Base-by-base conservation (phyloP, 2,113 vertebrate genomes). In the Misgurnus mizolepis region DNA sequence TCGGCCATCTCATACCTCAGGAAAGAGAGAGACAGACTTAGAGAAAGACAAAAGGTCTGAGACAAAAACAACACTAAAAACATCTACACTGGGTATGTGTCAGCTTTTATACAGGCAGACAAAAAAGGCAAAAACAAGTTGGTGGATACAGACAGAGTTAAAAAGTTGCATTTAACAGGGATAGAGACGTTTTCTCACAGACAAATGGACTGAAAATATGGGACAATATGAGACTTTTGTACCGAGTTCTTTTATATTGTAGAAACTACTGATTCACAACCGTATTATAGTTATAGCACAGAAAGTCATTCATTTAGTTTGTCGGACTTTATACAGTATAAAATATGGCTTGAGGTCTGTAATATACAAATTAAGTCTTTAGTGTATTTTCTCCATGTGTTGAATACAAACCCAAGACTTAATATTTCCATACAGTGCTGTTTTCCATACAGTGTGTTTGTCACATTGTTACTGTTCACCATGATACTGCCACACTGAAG, bases 1-100 rank as follows among this genome's bases (percentile, higher is more conserved):
- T 91, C 90, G 8, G 94, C 93, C 3, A 84, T 97, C 43, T 78
- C 91, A 75, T 94, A 98, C 88, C 91, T 99, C 86, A 90, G 90
- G 80, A 90, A 92, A 64, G 96, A 98, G 90, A 89, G 89, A 67
- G 87, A 88, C 41, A 69, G 84, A 43, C 88, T 90, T 53, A 81
- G 69, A 53, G 81, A 84, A 67, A 82, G 39, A 80, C 39, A 79
- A 62, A 83, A 40, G 27, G 18, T 12, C 27, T 75, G 39, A 67
- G n/a, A 45, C 15, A 65, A 58, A 1, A 7, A 10, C 18, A 75
- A 47, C 50, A 47, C 10, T n/a, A 10, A 18, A 60, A 56, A 15
- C 27, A 47, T 9, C 56, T 64, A 9, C 22, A 5, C 39, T 60
- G 10, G 4, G 34, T 10, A 27, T 10, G 49, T 53, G 49, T 12